Percentiles rank a stretch among this genome's conserved stretches.
phyloP scores from a whole-genome alignment of 2,888 invertebrate genomes.

The Bellardia pandia region DNA sequence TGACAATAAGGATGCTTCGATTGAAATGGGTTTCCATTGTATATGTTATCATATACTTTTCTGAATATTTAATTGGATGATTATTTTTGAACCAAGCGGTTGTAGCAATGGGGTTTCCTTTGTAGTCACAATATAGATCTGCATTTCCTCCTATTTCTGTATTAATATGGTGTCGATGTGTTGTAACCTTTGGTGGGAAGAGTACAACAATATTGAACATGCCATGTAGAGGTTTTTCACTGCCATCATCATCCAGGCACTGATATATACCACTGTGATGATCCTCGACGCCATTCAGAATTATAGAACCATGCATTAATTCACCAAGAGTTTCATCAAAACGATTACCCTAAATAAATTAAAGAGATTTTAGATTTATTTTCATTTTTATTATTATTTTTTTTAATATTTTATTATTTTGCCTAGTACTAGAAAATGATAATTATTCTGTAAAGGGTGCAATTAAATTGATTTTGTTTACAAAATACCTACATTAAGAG shows the following conservation, averaged over 20 bases:
- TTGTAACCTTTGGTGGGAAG: constrained; percentile 81
- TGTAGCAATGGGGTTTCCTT: constrained; percentile 80
- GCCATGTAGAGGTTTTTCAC: constrained; percentile 79
- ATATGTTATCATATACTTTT: constrained; percentile 84
- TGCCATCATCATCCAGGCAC: constrained; percentile 81
- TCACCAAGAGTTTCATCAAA: constrained; percentile 75
- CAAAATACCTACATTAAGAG: constrained; percentile 79
- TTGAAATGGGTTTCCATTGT: constrained; percentile 81
- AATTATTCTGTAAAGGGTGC: neutral
- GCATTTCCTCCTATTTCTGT: constrained; percentile 78
- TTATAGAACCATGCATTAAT: constrained; percentile 76
- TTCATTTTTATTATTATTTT: no score
- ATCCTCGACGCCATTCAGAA: constrained; percentile 79
- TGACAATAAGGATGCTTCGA: constrained; percentile 87
- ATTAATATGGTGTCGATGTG: constrained; percentile 82
- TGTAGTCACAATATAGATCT: constrained; percentile 81
- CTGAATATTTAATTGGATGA: constrained; percentile 76
- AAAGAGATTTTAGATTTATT: neutral
- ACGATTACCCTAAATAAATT: constrained; percentile 78
- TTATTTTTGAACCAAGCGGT: constrained; percentile 79
- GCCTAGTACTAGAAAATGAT: neutral
- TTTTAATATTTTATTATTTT: no score
- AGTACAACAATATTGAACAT: constrained; percentile 81
- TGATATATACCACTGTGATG: constrained; percentile 81
- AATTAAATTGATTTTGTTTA: no score